Base-by-base conservation (phyloP, 1,140 invertebrate genomes). In the Drosophila obscura region DNA sequence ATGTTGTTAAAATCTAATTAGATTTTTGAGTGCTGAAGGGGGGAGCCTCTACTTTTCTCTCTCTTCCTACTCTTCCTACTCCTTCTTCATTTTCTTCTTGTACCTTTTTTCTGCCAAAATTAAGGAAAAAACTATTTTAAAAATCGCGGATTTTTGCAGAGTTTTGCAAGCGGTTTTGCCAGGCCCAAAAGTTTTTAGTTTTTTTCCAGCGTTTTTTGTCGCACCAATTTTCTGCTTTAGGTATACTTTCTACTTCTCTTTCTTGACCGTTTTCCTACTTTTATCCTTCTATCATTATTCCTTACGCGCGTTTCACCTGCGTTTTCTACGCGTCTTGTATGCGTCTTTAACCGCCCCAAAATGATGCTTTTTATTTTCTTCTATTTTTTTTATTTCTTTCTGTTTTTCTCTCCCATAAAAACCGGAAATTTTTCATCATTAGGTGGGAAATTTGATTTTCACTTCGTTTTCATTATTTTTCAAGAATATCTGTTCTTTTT, bases 381-480 rank as follows among this genome's bases (percentile, higher is more conserved):
- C 7, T 35, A 19, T 19, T 19, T 19, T 24, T 19, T 46, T 49
- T 9, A 0, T 24, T 46, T 16, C 9, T 15, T 15, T 6, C 16
- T 11, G 1, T 39, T 39, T 15, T 52, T 8, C 6, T 60, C 15
- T 48, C 46, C 35, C 43, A 48, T 43, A 59, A 53, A 82, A 82
- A 83, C 80, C 80, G 80, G 80, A 83, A 83, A 83, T 83, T 83
- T 83, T 76, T 76, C 35, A 72, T 84, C 80, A 83, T 83, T 83
- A 83, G 80, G 80, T 83, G 80, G 75, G 66, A 83, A 83, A 83
- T 83, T 84, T 84, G 72, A 83, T 83, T 67, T 84, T 83, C 80
- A 72, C 62, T 79, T 83, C 71, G 79, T 66, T 83, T 9, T 75
- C 80, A 67, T 1, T 4, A 11, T 5, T 69, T 82, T 68, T 67